phyloP scores from a whole-genome alignment of 2,113 vertebrate genomes.

The Cyprinodon tularosa region DNA sequence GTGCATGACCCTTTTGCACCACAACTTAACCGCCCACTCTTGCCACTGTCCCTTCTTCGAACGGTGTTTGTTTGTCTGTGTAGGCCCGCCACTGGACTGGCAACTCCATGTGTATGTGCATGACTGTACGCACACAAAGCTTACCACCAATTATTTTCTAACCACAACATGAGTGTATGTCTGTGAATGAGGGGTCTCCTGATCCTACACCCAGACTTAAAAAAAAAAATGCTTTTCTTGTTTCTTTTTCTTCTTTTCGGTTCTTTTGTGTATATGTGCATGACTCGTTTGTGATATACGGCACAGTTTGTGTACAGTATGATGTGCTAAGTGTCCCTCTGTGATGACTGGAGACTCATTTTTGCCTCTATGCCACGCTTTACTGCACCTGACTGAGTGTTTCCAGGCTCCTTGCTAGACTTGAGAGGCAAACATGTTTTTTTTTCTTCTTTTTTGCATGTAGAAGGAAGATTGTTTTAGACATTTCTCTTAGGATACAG shows the following conservation, averaged over 20 bases:
- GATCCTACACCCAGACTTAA: conserved; percentile 70
- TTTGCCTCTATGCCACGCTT: conserved; percentile 70
- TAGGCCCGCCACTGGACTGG: conserved; percentile 58
- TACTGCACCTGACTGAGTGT: conserved; percentile 79
- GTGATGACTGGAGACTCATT: conserved; percentile 73
- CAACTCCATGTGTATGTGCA: conserved; percentile 63
- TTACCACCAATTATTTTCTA: conserved; percentile 73
- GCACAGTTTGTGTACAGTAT: conserved; percentile 49
- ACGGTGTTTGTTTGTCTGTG: conserved; percentile 71
- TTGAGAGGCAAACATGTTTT: conserved; percentile 15
- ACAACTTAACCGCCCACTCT: conserved; percentile 60
- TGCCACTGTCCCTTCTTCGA: conserved; percentile 44
- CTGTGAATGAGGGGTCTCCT: conserved; percentile 75
- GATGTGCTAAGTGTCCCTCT: conserved; percentile 53
- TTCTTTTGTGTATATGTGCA: conserved; percentile 24
- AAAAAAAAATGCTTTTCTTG: conserved; percentile 44
- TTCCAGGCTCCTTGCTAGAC: conserved; percentile 70
- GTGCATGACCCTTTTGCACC: conserved; percentile 64
- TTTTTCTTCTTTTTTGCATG: conserved; percentile 28
- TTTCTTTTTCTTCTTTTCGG: conserved; percentile 14
- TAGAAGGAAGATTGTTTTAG: conserved; percentile 1
- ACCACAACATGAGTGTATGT: conserved; percentile 77
- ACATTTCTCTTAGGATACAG: background rate
- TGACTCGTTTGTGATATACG: conserved; percentile 32
- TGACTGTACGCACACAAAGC: conserved; percentile 50